A percentile compares a stretch with the other conserved stretches of the same genome.
Evolutionary conservation across 2,113 vertebrate species (phyloP).

Genomic region (Blennius ocellaris): DNA sequence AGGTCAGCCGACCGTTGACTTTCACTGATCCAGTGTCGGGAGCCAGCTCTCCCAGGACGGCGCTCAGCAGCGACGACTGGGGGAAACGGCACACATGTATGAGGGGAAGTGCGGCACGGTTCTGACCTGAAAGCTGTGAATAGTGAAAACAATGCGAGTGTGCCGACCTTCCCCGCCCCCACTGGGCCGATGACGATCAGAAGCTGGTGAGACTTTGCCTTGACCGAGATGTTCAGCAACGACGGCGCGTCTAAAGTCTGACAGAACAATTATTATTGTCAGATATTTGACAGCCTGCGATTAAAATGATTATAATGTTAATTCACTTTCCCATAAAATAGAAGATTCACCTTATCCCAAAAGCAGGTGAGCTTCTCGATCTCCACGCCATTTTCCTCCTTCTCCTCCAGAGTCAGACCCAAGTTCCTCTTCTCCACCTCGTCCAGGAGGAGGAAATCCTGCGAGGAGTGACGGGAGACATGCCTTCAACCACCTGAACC

Average conservation of each 20-base stretch:
- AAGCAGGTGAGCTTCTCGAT: constrained; percentile 87
- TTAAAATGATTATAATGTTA: too few relatives aligned
- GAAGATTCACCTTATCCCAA: constrained; percentile 86
- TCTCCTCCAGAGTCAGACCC: constrained; percentile 55
- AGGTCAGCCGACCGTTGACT: constrained; percentile 88
- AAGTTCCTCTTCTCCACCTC: constrained; percentile 31
- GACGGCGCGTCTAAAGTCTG: constrained; percentile 88
- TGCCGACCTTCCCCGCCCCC: constrained; percentile 92
- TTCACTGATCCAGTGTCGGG: constrained; percentile 84
- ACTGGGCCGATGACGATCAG: constrained; percentile 95
- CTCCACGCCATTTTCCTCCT: constrained; percentile 73
- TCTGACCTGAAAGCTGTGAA: too few relatives aligned
- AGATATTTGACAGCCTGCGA: too few relatives aligned
- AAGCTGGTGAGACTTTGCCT: constrained; percentile 85
- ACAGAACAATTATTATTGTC: neutral
- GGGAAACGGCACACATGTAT: neutral
- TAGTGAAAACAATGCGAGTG: neutral
- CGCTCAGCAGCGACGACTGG: constrained; percentile 93
- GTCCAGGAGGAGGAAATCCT: constrained; percentile 61
- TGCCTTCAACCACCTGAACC: too few relatives aligned
- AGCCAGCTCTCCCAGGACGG: constrained; percentile 90
- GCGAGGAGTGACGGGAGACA: neutral
- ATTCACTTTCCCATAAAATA: too few relatives aligned
- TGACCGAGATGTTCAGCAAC: constrained; percentile 87
- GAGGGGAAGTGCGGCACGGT: too few relatives aligned